Conservation (phyloP, 2,888 invertebrate genomes). For the Synanthedon andrenaeformis region DNA sequence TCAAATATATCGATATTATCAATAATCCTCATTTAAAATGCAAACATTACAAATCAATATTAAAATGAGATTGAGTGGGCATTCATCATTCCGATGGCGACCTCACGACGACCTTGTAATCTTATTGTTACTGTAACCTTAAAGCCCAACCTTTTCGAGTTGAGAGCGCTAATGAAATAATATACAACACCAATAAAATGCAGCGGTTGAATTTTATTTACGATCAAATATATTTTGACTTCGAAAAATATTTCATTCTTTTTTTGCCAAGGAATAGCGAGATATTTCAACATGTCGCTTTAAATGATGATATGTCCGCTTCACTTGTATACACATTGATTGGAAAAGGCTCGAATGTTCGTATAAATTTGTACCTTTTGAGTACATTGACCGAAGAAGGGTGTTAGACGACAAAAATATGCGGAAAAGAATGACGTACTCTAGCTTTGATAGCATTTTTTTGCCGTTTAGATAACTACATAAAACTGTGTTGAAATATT, state of each 20-base stretch:
- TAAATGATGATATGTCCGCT: conserved; percentile 12
- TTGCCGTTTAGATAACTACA: too few relatives aligned
- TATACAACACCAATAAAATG: conserved; percentile 24
- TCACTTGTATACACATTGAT: neutral
- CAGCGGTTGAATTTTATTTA: conserved; percentile 19
- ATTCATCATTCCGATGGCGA: conserved; percentile 3
- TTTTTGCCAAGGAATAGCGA: conserved; percentile 9
- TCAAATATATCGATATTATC: too few relatives aligned
- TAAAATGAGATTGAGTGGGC: neutral
- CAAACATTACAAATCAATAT: neutral
- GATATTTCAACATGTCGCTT: conserved; percentile 10
- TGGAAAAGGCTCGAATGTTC: neutral
- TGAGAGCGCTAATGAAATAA: conserved; percentile 16
- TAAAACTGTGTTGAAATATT: too few relatives aligned
- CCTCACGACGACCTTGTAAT: conserved; percentile 20
- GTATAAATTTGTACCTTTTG: conserved; percentile 6
- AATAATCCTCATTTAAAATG: neutral
- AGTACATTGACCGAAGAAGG: conserved; percentile 13
- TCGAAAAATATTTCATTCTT: conserved; percentile 22
- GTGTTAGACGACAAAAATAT: neutral
- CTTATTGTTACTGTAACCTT: conserved; percentile 11
- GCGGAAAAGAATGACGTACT: neutral
- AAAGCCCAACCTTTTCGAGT: conserved; percentile 12
- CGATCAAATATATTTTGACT: conserved; percentile 29
- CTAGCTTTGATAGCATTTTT: too few relatives aligned